A percentile compares a stretch with the other conserved stretches of the same genome.
Evolutionary conservation across 2,888 invertebrate genomes (phyloP).

Genomic region (Xylota sylvarum): DNA sequence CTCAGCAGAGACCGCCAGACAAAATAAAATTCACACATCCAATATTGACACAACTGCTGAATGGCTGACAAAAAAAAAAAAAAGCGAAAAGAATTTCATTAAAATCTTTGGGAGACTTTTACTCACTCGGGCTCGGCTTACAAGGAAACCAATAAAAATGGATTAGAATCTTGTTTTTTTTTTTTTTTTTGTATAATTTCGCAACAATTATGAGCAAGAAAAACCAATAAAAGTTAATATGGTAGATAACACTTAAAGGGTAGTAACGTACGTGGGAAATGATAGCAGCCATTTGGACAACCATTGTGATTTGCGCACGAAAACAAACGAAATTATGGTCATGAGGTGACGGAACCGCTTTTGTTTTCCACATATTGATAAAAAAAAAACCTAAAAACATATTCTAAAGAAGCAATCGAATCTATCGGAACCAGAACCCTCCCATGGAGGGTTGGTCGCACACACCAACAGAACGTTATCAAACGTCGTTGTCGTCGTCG

Average conservation of each 20-base stretch:
- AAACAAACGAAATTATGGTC: slow-evolving; percentile 27
- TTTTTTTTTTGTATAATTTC: background rate
- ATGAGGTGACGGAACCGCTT: background rate
- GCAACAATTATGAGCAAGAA: slow-evolving; percentile 8
- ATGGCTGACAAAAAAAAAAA: slow-evolving; percentile 28
- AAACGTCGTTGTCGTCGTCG: background rate
- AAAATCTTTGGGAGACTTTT: background rate
- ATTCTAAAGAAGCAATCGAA: background rate
- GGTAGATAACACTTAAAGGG: slow-evolving; percentile 14
- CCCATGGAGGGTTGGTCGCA: background rate
- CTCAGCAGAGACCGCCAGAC: slow-evolving; percentile 39
- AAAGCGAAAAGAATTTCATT: background rate
- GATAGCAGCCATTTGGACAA: slow-evolving; percentile 19
- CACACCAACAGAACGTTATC: slow-evolving; percentile 11
- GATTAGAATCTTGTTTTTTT: background rate
- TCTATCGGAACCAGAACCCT: background rate
- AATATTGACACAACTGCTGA: slow-evolving; percentile 69
- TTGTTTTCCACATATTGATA: background rate
- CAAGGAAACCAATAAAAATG: slow-evolving; percentile 6
- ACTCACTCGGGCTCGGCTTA: background rate
- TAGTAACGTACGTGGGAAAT: slow-evolving; percentile 6
- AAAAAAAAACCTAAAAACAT: background rate
- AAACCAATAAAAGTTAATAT: slow-evolving; percentile 7
- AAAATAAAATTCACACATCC: slow-evolving; percentile 39
- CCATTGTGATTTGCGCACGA: slow-evolving; percentile 37